A percentile compares a stretch with the other conserved stretches of the same genome.
Conservation (phyloP, 2,113 vertebrate species). For the Brachyistius frenatus region DNA sequence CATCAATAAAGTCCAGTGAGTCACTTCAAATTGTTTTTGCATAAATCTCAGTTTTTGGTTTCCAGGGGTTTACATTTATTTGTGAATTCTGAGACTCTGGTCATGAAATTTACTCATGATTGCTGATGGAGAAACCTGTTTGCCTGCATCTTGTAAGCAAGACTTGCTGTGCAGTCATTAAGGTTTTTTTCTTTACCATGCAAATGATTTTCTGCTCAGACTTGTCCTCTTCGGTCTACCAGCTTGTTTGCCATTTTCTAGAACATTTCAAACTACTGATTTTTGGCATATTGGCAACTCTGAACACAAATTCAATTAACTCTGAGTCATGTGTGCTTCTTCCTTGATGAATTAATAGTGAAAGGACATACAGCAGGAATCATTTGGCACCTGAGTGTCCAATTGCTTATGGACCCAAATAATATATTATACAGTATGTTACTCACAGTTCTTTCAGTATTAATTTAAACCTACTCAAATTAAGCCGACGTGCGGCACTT, state of each 20-base stretch:
- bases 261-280: too few relatives aligned
- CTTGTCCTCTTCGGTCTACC: too few relatives aligned
- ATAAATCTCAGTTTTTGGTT: too few relatives aligned
- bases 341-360: not conserved
- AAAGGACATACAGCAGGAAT: not conserved
- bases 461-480: not conserved
- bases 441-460: not conserved
- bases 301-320: not conserved
- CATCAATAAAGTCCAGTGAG: slow-evolving; percentile 10
- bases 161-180: too few relatives aligned
- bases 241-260: too few relatives aligned
- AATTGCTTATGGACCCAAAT: not conserved
- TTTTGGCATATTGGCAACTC: too few relatives aligned
- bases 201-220: too few relatives aligned
- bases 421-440: not conserved
- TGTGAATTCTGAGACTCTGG: too few relatives aligned
- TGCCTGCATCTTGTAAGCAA: too few relatives aligned
- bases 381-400: not conserved
- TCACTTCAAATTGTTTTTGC: not conserved
- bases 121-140: too few relatives aligned
- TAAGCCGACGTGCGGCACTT: not conserved
- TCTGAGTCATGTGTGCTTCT: not conserved
- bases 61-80: too few relatives aligned
- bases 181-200: not conserved
- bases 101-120: too few relatives aligned